Base-by-base conservation (phyloP, 2,888 invertebrate species). In the Hydrotaea cyrtoneurina region DNA sequence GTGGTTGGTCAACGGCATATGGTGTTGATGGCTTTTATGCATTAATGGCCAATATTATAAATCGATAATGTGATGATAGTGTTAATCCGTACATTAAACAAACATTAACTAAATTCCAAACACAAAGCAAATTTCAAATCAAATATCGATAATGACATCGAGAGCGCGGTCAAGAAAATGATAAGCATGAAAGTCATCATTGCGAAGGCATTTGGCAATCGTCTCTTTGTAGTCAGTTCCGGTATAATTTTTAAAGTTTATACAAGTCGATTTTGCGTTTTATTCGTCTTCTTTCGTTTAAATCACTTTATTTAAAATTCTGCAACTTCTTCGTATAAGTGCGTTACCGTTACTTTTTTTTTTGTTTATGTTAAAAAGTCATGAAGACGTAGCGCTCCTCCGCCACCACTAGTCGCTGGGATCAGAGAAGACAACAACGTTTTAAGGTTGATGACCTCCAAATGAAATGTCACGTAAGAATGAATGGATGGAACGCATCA, bases 231-330 rank as follows among this genome's bases (percentile, higher is more conserved):
- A 74, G 74, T 78, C 62, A 78, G 59, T 78, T 75, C 78, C 74
- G 78, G 69, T 74, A 79, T 74, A 59, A 39, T 57, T 71, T 69
- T 71, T 31, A 55, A 66, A 73, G 59, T 59, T 23, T 59, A 26
- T 59, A 26, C 26, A 2, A 26, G 59, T 59, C 15, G 59, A 23
- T 59, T 21, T 57, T 10, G 39, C 13, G 3, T 39, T 39, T 39
- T 39, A 1, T 39, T 39, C 13, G 11, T 10, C 21, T 66, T 66
- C 43, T 31, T 31, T 31, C 7, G 31, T 26, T 59, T 36, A 17
- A 59, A 59, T 59, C 59, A 26, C 7, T 1, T 17, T 64, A 66
- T 43, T 66, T 66, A 66, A 66, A 66, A 66, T 66, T 66, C 66
- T 66, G 66, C 43, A 21, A 66, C 4, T 31, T 31, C 13, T 31